Evolutionary conservation across 2,113 vertebrate genomes (phyloP), one percentile per base, ranked within the genome.

Genomic region (Hipposideros armiger): DNA sequence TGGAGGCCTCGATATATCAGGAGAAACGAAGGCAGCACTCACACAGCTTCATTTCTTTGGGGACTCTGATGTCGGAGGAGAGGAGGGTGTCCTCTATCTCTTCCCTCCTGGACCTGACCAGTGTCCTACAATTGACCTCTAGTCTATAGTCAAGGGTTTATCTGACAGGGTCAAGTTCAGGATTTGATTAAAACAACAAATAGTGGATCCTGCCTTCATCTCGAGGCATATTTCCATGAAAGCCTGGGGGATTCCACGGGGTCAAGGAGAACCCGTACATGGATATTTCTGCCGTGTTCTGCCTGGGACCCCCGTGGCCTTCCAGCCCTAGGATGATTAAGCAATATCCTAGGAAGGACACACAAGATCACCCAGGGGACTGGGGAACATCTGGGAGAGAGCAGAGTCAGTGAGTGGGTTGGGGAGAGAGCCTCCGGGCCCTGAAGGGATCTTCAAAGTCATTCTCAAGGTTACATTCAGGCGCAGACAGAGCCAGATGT

Each of bases 1-100:
- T 97, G 97, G 91, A 95, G 74, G 30, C 94, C 64, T 56, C 0
- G 1, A 36, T 70, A n/a, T 11, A 74, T 52, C 91, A 83, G 86
- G 77, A 78, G 52, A 62, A 92, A 77, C 5, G 50, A 87, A 87
- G 58, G 7, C 45, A 95, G 42, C 15, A 2, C 74, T 92, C 14
- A 7, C 7, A 11, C 4, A 5, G 45, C 56, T 91, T 91, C 14
- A 80, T 60, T 96, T 92, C 95, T 90, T 69, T 20, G 28, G 78
- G 54, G 58, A 74, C 32, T 58, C 52, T 17, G 26, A 89, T 4
- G 45, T 52, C 15, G 30, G 60, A 45, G 56, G 67, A 88, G 87
- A 88, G 72, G 42, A 36, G 7, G 36, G 11, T 11, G 0, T 8
- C 13, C 72, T 72, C 24, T 89, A 87, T 66, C 64, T 54, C 72